phyloP scores from a whole-genome alignment of 2,888 invertebrate species.

The Cecidostiba fungosa region DNA sequence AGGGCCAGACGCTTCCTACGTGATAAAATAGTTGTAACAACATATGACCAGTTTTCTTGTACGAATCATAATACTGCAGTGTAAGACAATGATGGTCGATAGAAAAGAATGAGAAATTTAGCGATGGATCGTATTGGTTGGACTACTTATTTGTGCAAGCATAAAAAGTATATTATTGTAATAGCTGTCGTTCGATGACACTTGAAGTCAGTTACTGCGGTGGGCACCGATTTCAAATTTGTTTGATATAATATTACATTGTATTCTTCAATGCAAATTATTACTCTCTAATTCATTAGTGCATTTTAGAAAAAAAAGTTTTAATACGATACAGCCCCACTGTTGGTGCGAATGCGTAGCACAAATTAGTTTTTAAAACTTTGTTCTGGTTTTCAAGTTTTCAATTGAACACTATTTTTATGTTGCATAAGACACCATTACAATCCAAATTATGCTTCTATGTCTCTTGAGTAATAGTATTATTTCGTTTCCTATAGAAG shows the following conservation, averaged over 20 bases:
- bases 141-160: background rate
- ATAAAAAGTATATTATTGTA: background rate
- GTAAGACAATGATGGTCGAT: background rate
- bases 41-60: background rate
- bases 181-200: background rate
- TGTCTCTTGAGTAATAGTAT: constrained; percentile 46
- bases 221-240: background rate
- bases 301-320: constrained; percentile 17
- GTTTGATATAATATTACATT: background rate
- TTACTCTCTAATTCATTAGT: background rate
- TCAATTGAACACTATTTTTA: background rate
- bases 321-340: background rate
- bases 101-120: background rate
- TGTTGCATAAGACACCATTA: background rate
- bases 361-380: background rate
- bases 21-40: constrained; percentile 42
- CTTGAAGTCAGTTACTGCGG: background rate
- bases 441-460: constrained; percentile 27
- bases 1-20: constrained; percentile 75
- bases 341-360: background rate
- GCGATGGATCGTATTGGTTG: constrained; percentile 21
- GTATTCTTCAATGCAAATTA: background rate
- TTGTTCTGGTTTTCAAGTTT: background rate
- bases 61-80: background rate
- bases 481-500: constrained; percentile 21